Base-by-base conservation (phyloP, 23 tunicate genomes). In the Diplosoma virens region DNA sequence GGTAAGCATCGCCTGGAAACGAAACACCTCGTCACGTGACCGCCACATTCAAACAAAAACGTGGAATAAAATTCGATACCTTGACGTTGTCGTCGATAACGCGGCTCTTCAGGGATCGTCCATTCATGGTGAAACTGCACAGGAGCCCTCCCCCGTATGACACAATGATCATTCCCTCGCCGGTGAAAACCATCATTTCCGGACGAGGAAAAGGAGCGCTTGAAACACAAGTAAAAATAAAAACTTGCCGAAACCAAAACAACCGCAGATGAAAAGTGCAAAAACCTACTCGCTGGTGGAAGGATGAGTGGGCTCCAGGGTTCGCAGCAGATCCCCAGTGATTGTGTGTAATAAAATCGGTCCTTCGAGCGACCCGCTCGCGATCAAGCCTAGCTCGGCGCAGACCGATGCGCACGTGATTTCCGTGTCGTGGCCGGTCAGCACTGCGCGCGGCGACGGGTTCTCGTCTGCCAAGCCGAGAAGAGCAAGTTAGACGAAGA, bases 291-390 rank as follows among this genome's bases (percentile, higher is more conserved):
- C 21, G 50, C 25, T 66, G 21, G 32, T 33, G 3, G 58, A 58
- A 11, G 76, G 17, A 1, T 41, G 58, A 6, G 20, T 35, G 0
- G 99, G 99, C 48, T 80, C 83, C 21, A 94, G 75, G 1, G 95
- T 59, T 23, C 99, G 64, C 23, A 94, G 81, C 56, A 94, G 73
- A 31, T 94, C 99, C 20, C 99, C 99, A 0, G 99, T 94, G 83
- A 94, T 94, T 17, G 99, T 94, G 78, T 94, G 99, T 28, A 94
- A 79, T 17, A 94, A 87, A 20, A 94, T 67, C 29, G 99, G 99
- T 25, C 99, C 99, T 22, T 80, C 86, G 53, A 80, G 58, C 3
- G 99, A 88, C 2, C 93, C 99, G 56, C 90, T 82, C 16, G 95
- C 95, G 11, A 94, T 94, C 50, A 94, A 55, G 27, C 99, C 99